Base-by-base conservation (phyloP, 1,140 invertebrate genomes). In the Aphelenchoides avenae region DNA sequence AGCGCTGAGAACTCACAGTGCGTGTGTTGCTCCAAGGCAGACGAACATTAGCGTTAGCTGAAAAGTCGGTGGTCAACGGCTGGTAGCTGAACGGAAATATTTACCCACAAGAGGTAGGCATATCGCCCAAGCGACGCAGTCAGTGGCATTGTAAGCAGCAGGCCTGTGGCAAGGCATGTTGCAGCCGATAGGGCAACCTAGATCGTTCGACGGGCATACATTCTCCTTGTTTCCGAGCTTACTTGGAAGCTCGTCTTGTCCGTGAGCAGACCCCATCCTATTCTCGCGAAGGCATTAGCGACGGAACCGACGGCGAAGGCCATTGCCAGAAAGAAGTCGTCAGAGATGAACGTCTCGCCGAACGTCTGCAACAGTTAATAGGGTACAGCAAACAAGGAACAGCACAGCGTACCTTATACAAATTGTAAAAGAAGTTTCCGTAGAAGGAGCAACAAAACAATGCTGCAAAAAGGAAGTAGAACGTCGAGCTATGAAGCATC, bases 361-460 rank as follows among this genome's bases (percentile, higher is more conserved):
- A 71, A 68, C 22, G 71, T 66, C 61, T 63, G 24, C 7, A 61
- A 48, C 7, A 7, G 18, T 13, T 34, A 24, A 29, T 4, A 29
- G 13, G 7, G 43, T 7, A 42, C 24, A 42, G n/a, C 13, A 5
- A 6, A 18, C 9, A 51, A 44, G 20, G 61, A 20, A 33, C 29
- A 43, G 52, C 13, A 59, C 41, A 1, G 13, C 7, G 20, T 22
- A 63, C 61, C 41, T 63, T 63, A 20, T 74, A 73, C 9, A 73
- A 47, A 46, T 77, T 75, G 44, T 75, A 75, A 41, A 69, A 74
- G 37, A 72, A 66, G 34, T 75, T 75, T 3, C 72, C 75, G 37
- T 76, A 75, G 33, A 76, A 75, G 9, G 67, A 75, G 31, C 73
- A 75, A 39, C 73, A 75, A 55, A 75, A 76, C 0, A 76, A 64